Conservation (phyloP, 2,113 vertebrate species). For the Chloropsis cyanopogon region DNA sequence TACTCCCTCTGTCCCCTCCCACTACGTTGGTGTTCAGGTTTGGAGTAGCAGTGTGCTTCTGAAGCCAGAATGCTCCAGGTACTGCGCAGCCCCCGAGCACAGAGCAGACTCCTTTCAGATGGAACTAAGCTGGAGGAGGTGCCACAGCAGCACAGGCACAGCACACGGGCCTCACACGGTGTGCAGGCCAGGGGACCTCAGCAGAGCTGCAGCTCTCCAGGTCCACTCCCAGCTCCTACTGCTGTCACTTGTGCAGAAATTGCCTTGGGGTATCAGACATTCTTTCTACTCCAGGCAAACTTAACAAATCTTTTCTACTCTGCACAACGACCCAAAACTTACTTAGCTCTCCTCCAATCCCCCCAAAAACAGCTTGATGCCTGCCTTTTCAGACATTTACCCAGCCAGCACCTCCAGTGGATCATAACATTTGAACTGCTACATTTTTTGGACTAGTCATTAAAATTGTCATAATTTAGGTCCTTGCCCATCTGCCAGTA, state of each 20-base stretch:
- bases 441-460: background rate
- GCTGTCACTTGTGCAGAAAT: background rate
- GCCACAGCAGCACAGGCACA: background rate
- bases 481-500: background rate
- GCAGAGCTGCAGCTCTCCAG: background rate
- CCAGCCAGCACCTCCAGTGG: background rate
- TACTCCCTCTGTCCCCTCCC: background rate
- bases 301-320: background rate
- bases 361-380: background rate
- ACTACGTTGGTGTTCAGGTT: rapidly evolving
- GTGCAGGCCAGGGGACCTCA: background rate
- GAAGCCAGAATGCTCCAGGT: background rate
- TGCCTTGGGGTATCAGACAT: background rate
- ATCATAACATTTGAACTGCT: background rate
- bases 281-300: background rate
- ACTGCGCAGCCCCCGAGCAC: rapidly evolving
- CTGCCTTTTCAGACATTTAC: background rate
- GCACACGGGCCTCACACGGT: rapidly evolving
- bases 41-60: background rate
- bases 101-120: background rate
- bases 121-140: background rate
- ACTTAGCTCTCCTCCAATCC: background rate
- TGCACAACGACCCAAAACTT: background rate
- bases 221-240: background rate
- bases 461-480: background rate